phyloP scores from a whole-genome alignment of 2,113 vertebrate genomes.

The Argyrosomus japonicus region DNA sequence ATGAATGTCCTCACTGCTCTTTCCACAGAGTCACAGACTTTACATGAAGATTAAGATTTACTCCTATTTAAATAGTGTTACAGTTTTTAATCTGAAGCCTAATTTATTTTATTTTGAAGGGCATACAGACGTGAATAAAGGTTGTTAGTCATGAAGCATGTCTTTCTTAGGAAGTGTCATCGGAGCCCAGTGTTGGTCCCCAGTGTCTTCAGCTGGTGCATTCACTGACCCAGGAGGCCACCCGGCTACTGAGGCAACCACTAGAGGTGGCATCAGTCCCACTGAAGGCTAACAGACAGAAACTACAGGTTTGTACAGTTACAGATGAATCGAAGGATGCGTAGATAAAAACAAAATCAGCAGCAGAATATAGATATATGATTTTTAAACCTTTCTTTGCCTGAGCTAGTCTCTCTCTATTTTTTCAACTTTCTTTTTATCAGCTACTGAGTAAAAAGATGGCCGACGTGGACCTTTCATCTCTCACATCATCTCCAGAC shows the following conservation, averaged over 20 bases:
- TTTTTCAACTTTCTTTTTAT: not conserved
- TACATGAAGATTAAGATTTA: not conserved
- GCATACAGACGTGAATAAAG: not conserved
- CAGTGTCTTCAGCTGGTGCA: conserved; percentile 40
- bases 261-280: conserved; percentile 56
- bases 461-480: conserved; percentile 54
- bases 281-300: conserved; percentile 68
- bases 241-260: conserved; percentile 53
- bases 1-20: not conserved
- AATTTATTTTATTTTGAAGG: not conserved
- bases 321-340: not conserved
- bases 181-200: conserved; percentile 30
- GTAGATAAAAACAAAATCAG: not conserved
- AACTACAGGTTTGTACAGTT: conserved; percentile 73
- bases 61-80: not conserved
- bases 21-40: not conserved
- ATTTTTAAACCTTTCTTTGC: not conserved
- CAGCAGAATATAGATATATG: not conserved
- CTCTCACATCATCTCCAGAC: conserved; percentile 50
- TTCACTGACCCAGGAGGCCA: conserved; percentile 61
- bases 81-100: too few species aligned
- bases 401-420: not conserved
- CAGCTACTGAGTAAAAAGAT: conserved; percentile 74
- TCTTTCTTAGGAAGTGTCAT: conserved; percentile 57
- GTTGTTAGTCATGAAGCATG: not conserved